Evolutionary conservation across 1,140 invertebrate genomes (phyloP), one percentile per base, ranked within the genome.

Genomic region (Drosophila nigromelanica): DNA sequence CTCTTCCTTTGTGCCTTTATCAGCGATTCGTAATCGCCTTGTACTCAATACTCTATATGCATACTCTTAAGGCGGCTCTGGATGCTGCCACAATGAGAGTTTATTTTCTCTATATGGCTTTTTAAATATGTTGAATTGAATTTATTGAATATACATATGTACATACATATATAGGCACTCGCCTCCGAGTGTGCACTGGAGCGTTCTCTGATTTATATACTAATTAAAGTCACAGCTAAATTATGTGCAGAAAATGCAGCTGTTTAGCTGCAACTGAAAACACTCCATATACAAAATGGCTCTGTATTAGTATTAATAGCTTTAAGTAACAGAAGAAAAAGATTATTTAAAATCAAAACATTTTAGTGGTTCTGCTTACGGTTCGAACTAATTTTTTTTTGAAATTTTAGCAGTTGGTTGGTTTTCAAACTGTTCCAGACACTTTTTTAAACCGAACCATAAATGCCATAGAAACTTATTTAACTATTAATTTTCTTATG

Each of bases 1-100:
- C 39, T 68, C 35, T 60, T 40, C 54, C 52, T 74, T 77, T 69
- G 64, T 77, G 59, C 42, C 40, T 42, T 78, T 78, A 77, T 77
- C 75, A 70, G 63, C 24, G 64, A 35, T 48, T 45, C 56, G 43
- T 73, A 74, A 74, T 70, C 64, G 40, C 33, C 58, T 40, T 66
- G 40, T 59, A 42, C 45, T 62, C 69, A 59, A 70, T 51, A 14
- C 12, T 35, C 12, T 35, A 45, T 35, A 54, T 30, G 51, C 47
- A 33, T 15, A 52, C 12, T 37, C 11, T 33, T 24, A 40, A 40
- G 33, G 42, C 43, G 18, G 14, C 5, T 61, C 15, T 50, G 35
- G n/a, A 43, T 45, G 39, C 40, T 62, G 48, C 27, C 48, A 18
- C 35, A 51, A 52, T 64, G 21, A 37, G 33, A 5, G 35, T 43